Percentiles rank a stretch among this genome's conserved stretches.
Evolutionary conservation across 2,113 vertebrate species (phyloP).

Genomic region (Thermophis baileyi): DNA sequence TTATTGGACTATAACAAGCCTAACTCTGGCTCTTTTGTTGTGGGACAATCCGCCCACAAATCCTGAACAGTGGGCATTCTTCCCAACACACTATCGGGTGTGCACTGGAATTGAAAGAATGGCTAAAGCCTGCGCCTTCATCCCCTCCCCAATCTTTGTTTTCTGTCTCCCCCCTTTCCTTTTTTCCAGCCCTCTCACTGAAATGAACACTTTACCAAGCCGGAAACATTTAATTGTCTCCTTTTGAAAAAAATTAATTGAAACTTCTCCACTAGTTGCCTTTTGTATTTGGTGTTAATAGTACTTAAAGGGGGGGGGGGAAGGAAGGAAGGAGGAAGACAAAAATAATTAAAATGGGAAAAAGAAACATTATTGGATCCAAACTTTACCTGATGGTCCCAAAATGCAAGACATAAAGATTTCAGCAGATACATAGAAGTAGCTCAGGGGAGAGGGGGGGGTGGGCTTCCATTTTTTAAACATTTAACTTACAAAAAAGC

Average conservation of each 20-base stretch:
- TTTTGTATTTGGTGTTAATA: slow-evolving; percentile 78
- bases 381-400: slow-evolving; percentile 42
- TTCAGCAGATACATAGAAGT: neutral
- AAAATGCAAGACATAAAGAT: slow-evolving; percentile 52
- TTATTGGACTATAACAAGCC: slow-evolving; percentile 99
- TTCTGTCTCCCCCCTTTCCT: slow-evolving; percentile 59
- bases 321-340: neutral
- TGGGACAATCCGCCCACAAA: slow-evolving; percentile 98
- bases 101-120: slow-evolving; percentile 93
- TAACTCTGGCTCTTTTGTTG: slow-evolving; percentile 93
- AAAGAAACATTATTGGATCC: slow-evolving; percentile 67
- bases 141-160: slow-evolving; percentile 82
- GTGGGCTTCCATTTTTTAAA: slow-evolving; percentile 7
- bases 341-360: slow-evolving; percentile 22
- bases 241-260: slow-evolving; percentile 97
- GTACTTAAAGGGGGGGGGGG: slow-evolving; percentile 31
- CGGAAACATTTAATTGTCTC: slow-evolving; percentile 99
- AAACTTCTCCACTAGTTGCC: slow-evolving; percentile 90
- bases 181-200: slow-evolving; percentile 71
- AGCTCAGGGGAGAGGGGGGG: neutral
- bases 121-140: slow-evolving; percentile 77
- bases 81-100: slow-evolving; percentile 92
- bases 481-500: slow-evolving; percentile 8
- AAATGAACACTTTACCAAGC: slow-evolving; percentile 98
- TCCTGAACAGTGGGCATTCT: slow-evolving; percentile 95